Conservation (phyloP, 2,113 vertebrate genomes). For the Mungos mungo region DNA sequence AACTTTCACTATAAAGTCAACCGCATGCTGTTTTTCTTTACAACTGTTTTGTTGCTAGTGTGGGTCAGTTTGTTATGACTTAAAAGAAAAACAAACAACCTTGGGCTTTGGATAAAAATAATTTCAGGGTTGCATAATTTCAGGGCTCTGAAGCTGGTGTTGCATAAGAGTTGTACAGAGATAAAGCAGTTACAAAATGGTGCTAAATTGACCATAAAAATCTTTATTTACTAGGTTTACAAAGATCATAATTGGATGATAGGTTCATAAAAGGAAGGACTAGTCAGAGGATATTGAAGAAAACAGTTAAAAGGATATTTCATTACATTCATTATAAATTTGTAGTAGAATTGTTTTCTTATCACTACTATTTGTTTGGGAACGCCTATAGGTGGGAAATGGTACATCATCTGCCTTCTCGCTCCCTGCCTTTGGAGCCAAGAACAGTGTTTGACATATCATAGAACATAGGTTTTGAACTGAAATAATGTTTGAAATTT, state of each 20-base stretch:
- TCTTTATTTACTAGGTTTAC: slow-evolving; percentile 2
- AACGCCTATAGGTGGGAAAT: not conserved
- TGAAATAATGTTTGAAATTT: not conserved
- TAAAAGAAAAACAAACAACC: not conserved
- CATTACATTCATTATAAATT: not conserved
- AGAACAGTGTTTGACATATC: not conserved
- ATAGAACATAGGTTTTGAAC: not conserved
- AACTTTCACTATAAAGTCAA: not conserved
- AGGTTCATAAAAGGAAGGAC: not conserved
- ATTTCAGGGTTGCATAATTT: not conserved
- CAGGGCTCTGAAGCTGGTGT: not conserved
- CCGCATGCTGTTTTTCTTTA: not conserved
- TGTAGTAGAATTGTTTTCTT: not conserved
- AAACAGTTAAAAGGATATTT: not conserved
- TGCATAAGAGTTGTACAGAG: not conserved
- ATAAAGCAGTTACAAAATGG: slow-evolving; percentile 22
- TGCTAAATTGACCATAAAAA: not conserved
- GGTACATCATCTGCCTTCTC: not conserved
- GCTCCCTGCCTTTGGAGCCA: not conserved
- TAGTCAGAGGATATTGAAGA: not conserved
- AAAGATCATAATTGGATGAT: slow-evolving; percentile 23
- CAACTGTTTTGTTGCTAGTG: not conserved
- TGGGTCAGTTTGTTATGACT: not conserved
- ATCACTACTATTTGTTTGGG: not conserved
- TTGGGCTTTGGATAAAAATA: slow-evolving; percentile 26